Base-by-base conservation (phyloP, 2,888 invertebrate genomes). In the Pecten maximus region DNA sequence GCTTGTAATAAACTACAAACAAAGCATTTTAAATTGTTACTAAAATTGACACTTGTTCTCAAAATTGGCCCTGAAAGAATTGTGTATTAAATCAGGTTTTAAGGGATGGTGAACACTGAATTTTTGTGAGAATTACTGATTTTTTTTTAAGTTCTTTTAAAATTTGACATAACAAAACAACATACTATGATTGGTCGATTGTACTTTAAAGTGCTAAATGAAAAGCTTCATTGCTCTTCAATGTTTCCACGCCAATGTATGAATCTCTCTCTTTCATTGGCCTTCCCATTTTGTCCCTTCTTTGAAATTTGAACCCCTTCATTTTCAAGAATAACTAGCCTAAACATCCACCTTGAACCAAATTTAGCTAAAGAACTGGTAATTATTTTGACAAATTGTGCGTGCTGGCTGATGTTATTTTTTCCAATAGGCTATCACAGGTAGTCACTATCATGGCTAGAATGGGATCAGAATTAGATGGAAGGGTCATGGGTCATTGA, bases 371-470 rank as follows among this genome's bases (percentile, higher is more conserved):
- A 74, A 15, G 74, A 74, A 28, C 35, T 23, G 1, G 35, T 74
- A 35, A 74, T 74, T 74, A 74, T 74, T 28, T 35, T 74, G 74
- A 74, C 74, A 74, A 74, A 74, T 74, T 74, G 74, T 74, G 74
- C 74, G 74, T 74, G 74, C 35, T 74, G 10, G 2, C 35, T 23
- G 35, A 74, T 74, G 74, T 74, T 74, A 28, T 16, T 0, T 35
- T 44, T 35, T 35, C 74, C 74, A 74, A 28, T 8, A 74, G 35
- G 4, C 74, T 74, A 28, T 74, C 74, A 35, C 74, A 35, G 35
- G 23, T 19, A 74, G 74, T 28, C 8, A 28, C 74, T 74, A 35
- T 74, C 35, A 74, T 19, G 35, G 10, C 50, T 10, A 23, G 15
- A 54, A 54, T 54, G 15, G 44, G 19, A 54, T 35, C 10, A 74